Evolutionary conservation across 2,113 vertebrate species (phyloP), one percentile per base, ranked within the genome.

Genomic region (Oryzias javanicus): DNA sequence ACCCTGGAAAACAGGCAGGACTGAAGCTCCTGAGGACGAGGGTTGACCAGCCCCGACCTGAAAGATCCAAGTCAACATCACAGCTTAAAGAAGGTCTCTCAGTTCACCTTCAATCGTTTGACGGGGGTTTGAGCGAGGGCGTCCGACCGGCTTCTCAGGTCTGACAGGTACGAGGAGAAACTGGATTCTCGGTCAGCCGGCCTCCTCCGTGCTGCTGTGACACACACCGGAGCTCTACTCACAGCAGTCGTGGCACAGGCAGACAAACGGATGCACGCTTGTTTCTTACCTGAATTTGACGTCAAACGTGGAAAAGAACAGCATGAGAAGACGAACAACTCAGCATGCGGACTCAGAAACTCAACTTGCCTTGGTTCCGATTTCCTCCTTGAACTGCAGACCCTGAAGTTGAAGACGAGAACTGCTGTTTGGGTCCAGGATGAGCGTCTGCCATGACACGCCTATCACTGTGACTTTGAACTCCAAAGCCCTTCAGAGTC

Each of bases 181-280:
- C 65, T 64, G 49, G 90, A 83, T 50, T 91, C 90, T 67, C 82
- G 86, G 79, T 76, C 89, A 29, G 68, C 67, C 47, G 89, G 78
- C 72, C 85, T 89, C 75, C 90, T 97, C 27, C 84, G 67, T 71
- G 79, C 61, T 79, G 94, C 64, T 24, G 59, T 49, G 44, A 92
- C 92, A 78, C 97, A 95, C 66, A 4, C 4, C 8, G 10, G 3
- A 24, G 0, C 2, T 59, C 5, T 76, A 96, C 96, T 95, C 79
- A 99, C 97, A 99, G 82, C 97, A 99, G 53, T 97, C 94, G 57
- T 98, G 95, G 64, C 91, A 91, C 97, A 99, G 7, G 80, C 64
- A 29, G 93, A 91, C 60, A 92, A 92, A 83, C 98, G 96, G 88
- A 94, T 94, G 78, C 97, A 99, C 57, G 90, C 88, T 88, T 95